Percentiles rank a stretch among this genome's conserved stretches.
Conservation (phyloP, 2,797 vertebrate genomes). For the Typhlichthys subterraneus region DNA sequence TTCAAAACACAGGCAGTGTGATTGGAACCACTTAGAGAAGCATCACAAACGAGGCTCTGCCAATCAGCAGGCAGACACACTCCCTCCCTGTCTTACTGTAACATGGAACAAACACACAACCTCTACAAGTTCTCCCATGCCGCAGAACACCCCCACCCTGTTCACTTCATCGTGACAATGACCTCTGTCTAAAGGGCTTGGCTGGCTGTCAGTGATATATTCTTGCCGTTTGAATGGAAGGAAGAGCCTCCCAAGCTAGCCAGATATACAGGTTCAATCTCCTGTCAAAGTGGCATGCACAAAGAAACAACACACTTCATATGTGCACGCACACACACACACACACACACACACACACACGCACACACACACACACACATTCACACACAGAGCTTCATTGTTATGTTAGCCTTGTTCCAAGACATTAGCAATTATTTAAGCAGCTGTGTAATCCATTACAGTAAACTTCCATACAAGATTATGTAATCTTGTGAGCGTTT, state of each 20-base stretch:
- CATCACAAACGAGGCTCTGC: background rate
- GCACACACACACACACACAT: background rate
- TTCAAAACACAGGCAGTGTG: constrained; percentile 51
- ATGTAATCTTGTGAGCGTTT: constrained; percentile 24
- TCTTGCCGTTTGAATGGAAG: constrained; percentile 62
- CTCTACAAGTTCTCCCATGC: constrained; percentile 36
- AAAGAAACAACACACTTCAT: constrained; percentile 41
- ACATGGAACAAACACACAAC: constrained; percentile 38
- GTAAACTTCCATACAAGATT: constrained; percentile 31
- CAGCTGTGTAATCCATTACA: constrained; percentile 25
- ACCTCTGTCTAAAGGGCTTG: constrained; percentile 70
- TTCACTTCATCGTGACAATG: constrained; percentile 59
- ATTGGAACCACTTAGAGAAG: constrained; percentile 29
- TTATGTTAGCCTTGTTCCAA: constrained; percentile 46
- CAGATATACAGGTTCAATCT: constrained; percentile 49
- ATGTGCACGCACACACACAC: background rate
- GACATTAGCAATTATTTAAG: constrained; percentile 40
- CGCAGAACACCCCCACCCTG: constrained; percentile 14
- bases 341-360: background rate
- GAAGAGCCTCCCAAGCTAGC: constrained; percentile 60
- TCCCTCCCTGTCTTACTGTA: constrained; percentile 18
- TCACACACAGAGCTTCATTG: background rate
- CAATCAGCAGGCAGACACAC: constrained; percentile 19
- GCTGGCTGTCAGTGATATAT: constrained; percentile 69
- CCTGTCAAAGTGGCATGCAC: constrained; percentile 48